Conservation (phyloP, 2,113 vertebrate genomes). For the Chionodraco myersi region DNA sequence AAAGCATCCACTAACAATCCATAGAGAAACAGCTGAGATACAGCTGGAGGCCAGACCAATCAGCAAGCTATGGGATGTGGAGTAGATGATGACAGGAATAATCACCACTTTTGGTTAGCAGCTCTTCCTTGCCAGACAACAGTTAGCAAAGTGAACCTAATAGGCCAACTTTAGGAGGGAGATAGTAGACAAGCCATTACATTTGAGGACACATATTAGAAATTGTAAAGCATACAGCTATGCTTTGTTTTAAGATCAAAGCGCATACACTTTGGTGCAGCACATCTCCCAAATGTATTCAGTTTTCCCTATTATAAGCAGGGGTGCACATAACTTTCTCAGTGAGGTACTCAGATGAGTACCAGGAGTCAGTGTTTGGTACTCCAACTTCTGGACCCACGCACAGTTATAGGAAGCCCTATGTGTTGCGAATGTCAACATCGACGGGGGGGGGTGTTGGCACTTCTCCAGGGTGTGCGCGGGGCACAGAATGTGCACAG, state of each 20-base stretch:
- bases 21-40: slow-evolving; percentile 14
- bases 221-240: not conserved
- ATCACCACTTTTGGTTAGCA: not conserved
- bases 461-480: too few species aligned
- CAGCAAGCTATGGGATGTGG: slow-evolving; percentile 16
- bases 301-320: not conserved
- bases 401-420: too few species aligned
- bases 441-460: too few species aligned
- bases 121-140: slow-evolving; percentile 20
- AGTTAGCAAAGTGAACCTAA: slow-evolving; percentile 1
- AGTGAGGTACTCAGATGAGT: too few species aligned
- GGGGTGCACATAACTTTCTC: too few species aligned
- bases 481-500: too few species aligned
- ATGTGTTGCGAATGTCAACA: too few species aligned
- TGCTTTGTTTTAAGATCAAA: not conserved
- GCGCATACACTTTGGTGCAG: not conserved
- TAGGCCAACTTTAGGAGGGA: too few species aligned
- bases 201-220: not conserved
- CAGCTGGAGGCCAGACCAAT: slow-evolving; percentile 6
- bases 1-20: slow-evolving; percentile 1
- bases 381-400: too few species aligned
- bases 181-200: not conserved
- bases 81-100: slow-evolving; percentile 33
- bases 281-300: not conserved
- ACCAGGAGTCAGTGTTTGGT: too few species aligned